Conservation (phyloP, 2,113 vertebrate genomes). For the Corythaixoides concolor region DNA sequence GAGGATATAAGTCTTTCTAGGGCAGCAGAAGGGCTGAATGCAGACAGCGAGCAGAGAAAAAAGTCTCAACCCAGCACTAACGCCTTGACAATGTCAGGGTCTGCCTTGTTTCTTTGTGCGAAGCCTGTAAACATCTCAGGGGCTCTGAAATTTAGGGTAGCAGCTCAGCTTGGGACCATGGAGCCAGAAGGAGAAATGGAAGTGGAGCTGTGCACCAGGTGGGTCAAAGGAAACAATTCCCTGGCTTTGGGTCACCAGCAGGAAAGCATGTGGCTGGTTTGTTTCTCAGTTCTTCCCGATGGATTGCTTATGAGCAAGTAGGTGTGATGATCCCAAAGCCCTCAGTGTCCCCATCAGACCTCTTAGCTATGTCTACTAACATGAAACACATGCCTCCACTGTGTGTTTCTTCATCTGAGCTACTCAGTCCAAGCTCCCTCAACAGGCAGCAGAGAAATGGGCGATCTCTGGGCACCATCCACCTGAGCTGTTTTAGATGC, state of each 20-base stretch:
- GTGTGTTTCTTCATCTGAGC: background rate
- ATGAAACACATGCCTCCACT: background rate
- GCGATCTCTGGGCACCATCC: background rate
- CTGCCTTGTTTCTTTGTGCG: background rate
- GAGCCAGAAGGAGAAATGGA: background rate
- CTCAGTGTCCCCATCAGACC: background rate
- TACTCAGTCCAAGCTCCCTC: background rate
- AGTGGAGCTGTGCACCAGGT: background rate
- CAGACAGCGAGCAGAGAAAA: background rate
- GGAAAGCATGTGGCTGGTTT: background rate
- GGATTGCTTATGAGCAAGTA: background rate
- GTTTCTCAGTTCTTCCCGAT: background rate
- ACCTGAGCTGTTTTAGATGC: background rate
- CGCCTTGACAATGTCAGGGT: background rate
- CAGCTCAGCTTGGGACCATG: background rate
- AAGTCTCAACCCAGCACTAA: background rate
- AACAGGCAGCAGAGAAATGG: background rate
- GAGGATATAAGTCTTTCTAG: background rate
- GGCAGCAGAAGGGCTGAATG: background rate
- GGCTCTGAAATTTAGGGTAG: background rate
- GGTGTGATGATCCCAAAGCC: background rate
- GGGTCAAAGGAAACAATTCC: rapidly evolving
- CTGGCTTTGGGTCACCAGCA: background rate
- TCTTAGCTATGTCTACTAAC: background rate
- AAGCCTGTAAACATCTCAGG: background rate